Base-by-base conservation (phyloP, 2,113 vertebrate species). In the Gymnogyps californianus region DNA sequence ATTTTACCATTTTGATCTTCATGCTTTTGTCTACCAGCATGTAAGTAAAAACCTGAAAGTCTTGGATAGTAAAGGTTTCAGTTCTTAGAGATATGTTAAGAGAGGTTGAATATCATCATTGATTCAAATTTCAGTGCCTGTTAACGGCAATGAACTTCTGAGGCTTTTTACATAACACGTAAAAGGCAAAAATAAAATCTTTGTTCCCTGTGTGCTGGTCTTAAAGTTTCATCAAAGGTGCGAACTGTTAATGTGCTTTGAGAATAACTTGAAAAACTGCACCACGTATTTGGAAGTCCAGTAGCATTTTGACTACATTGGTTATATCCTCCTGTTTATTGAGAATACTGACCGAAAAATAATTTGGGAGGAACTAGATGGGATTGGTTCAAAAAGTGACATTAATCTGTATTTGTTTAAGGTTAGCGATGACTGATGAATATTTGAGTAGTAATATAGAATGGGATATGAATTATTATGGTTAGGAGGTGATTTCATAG, bases 281-380 rank as follows among this genome's bases (percentile, higher is more conserved):
- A 19, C 26, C 8, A 2, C 0, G 0, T 36, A 4, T 42, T 42
- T 69, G 49, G n/a, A 74, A 77, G 15, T 28, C 24, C 6, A 29
- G 0, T 12, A 28, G 10, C 4, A 3, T 46, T 91, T 70, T 87
- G 29, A 28, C 32, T 77, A 2, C 0, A 0, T 14, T 71, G 61
- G 16, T 6, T 51, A 4, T 36, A 52, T 72, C 8, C 3, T 77
- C n/a, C 54, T 85, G n/a, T 52, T 88, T 76, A 24, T 29, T 42
- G 31, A 28, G 34, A 74, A 61, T 19, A 1, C 1, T n/a, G 44
- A 18, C 7, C 6, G 25, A 46, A 64, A 65, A 79, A 55, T 26
- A 54, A 66, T 58, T 46, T n/a, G 8, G 19, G 42, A 70, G 42
- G 13, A 85, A 21, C 24, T 36, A 20, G 16, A 8, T 59, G 13